These are phyloP conservation scores for Cyphomyrus plagiostoma DNA, from an alignment of 2,113 vertebrate species.

Conservation along the genomic window DNA sequence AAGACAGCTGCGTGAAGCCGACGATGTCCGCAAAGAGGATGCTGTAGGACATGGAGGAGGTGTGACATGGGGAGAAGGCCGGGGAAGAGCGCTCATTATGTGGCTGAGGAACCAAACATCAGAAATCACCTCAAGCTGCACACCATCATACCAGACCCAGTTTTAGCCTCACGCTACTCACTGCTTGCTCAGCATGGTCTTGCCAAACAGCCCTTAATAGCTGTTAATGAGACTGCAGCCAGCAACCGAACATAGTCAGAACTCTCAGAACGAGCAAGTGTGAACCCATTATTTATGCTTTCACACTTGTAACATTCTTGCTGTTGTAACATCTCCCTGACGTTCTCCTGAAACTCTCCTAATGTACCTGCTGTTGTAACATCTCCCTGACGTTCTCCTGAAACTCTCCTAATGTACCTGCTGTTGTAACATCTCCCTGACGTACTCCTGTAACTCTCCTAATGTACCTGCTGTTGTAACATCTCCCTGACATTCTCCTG, in stretches of 20 bases:
- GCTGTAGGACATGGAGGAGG: conserved; percentile 49
- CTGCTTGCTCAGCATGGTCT: not conserved
- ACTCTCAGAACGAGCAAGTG: not conserved
- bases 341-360: not conserved
- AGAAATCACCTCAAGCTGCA: not conserved
- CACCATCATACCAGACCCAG: not conserved
- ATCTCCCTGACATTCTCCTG: not conserved
- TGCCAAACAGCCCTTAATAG: not conserved
- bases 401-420: not conserved
- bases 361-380: not conserved
- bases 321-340: not conserved
- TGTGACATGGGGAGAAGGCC: not conserved
- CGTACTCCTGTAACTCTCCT: not conserved
- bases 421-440: not conserved
- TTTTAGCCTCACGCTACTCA: not conserved
- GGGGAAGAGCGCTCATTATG: not conserved
- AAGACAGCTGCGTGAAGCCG: conserved; percentile 92
- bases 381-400: not conserved
- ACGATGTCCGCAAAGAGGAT: conserved; percentile 96
- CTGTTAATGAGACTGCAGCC: not conserved
- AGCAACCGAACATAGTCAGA: not conserved
- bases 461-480: no score
- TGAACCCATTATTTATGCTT: not conserved
- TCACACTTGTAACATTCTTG: not conserved
- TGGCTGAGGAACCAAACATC: not conserved